Conservation (phyloP, 2,797 vertebrate genomes). For the Mus caroli region DNA sequence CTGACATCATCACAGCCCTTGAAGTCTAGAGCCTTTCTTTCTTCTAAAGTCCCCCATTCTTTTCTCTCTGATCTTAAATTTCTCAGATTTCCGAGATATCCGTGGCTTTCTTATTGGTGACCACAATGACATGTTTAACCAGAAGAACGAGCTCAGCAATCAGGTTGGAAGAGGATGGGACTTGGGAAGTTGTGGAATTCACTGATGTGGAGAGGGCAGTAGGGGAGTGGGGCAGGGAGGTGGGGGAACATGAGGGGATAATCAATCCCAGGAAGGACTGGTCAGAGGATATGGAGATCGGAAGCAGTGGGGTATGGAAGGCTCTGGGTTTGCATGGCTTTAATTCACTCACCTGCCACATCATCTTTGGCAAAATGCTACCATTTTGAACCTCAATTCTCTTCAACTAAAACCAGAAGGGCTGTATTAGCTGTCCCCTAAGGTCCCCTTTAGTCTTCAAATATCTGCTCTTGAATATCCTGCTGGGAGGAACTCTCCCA, state of each 20-base stretch:
- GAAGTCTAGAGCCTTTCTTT: slow-evolving; percentile 1
- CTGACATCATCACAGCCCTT: background rate
- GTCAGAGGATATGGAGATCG: background rate
- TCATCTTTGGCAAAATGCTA: background rate
- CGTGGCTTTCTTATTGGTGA: slow-evolving; percentile 90
- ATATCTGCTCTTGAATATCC: background rate
- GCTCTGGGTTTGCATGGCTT: background rate
- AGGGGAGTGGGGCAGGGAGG: background rate
- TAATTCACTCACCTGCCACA: background rate
- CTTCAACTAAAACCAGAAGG: background rate
- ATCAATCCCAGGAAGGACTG: background rate
- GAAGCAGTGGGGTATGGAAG: background rate
- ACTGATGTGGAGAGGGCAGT: background rate
- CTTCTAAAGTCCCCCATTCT: background rate
- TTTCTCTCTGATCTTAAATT: slow-evolving; percentile 52
- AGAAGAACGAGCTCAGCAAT: slow-evolving; percentile 88
- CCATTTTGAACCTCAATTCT: background rate
- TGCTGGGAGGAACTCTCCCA: background rate
- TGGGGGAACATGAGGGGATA: background rate
- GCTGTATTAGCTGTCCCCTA: background rate
- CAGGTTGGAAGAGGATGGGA: slow-evolving; percentile 83
- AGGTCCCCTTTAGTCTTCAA: background rate
- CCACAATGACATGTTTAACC: slow-evolving; percentile 89
- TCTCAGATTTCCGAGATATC: slow-evolving; percentile 89
- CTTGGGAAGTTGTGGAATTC: background rate